Evolutionary conservation across 30 jellyfish, hydroid and myxozoan genomes (phyloP), one percentile per base, ranked within the genome.

Genomic region (Aurelia aurita complex sp. Pacific): DNA sequence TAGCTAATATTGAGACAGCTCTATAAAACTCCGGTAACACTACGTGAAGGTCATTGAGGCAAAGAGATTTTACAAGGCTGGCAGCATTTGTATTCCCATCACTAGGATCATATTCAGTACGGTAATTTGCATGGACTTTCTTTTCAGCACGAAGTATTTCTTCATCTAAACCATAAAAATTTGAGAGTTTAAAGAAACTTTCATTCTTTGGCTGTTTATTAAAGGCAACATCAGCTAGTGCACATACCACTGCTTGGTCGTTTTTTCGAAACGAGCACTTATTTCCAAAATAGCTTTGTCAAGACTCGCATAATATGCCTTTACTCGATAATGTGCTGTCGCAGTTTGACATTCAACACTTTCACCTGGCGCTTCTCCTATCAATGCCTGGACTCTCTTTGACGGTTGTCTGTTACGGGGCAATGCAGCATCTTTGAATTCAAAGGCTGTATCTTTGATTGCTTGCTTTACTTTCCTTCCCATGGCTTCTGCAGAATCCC

Each of bases 171-270:
- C 85, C 85, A 68, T 46, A 42, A 81, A 65, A 52, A 10, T 42
- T 13, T 33, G 73, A 80, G 75, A 50, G 74, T 6, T 52, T 38
- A 66, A 4, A 14, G 73, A 80, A 80, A 51, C 90, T 68, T n/a
- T 67, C 83, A 52, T 81, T 74, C 73, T 81, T 67, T 81, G 90
- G 90, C 67, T 42, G 55, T 66, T 36, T 68, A 50, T 64, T 81
- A 40, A 67, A 80, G 68, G 83, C 83, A 80, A 81, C 83, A 34
- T 71, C 85, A 65, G 83, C 90, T 65, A 81, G 51, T 65, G 90
- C 90, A 81, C 85, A 81, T 52, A 81, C 74, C 7, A 81, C 83
- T 15, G 64, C 85, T 57, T 67, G 84, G 74, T 69, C 85, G 55
- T 67, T 81, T 67, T 72, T 71, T 40, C 64, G 73, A 73, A 50